These are phyloP conservation scores for Trachurus trachurus DNA, from an alignment of 2,797 vertebrate species.

Conservation along the genomic window DNA sequence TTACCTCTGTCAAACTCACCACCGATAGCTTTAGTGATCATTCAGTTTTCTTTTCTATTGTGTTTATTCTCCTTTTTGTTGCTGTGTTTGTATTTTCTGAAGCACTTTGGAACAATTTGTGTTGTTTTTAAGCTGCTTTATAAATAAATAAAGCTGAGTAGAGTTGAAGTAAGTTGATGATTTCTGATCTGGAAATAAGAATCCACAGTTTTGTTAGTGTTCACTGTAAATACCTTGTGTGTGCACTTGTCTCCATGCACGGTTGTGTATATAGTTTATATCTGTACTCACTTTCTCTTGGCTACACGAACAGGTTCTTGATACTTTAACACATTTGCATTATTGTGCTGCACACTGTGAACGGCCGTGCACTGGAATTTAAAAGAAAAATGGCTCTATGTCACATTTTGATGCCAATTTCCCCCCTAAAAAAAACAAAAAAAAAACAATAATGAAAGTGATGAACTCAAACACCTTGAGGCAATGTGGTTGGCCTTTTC, in stretches of 20 bases:
- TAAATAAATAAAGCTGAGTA: no score
- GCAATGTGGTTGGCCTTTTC: conserved; percentile 1
- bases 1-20: no score
- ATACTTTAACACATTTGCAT: no score
- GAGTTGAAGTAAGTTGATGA: not conserved
- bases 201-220: not conserved
- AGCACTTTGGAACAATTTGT: no score
- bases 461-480: not conserved
- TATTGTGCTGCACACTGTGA: no score
- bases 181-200: not conserved
- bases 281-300: not conserved
- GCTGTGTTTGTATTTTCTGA: no score
- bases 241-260: not conserved
- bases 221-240: not conserved
- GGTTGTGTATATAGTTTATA: not conserved
- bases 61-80: no score
- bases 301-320: no score
- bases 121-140: no score
- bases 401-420: not conserved
- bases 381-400: no score
- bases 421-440: not conserved
- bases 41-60: no score
- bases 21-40: no score
- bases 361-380: not conserved
- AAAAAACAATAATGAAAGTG: not conserved